Base-by-base conservation (phyloP, 2,797 vertebrate genomes). In the Diplodus sargus region DNA sequence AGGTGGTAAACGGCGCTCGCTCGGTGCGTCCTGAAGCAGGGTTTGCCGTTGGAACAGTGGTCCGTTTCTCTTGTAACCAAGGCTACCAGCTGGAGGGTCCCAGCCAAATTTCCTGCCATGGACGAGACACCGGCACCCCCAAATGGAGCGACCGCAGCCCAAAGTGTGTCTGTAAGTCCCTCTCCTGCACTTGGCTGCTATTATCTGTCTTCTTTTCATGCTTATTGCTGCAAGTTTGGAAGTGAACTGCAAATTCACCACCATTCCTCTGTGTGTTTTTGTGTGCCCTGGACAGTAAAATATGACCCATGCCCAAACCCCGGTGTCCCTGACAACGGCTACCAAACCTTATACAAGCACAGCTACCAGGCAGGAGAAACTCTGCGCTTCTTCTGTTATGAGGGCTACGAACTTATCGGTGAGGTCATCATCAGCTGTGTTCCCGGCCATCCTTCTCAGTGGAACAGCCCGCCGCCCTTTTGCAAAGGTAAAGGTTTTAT, bases 111-210 rank as follows among this genome's bases (percentile, higher is more conserved):
- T 96, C 97, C 45, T 98, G 97, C 91, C 96, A 97, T 7, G 97
- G 95, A 49, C 94, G 97, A 47, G 97, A 98, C 93, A 97, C 96
- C 0, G 96, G 96, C 49, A 97, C 95, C 22, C 97, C 97, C 39
- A 98, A 98, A 76, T 98, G 97, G 97, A 98, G 97, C 2, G 97
- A 97, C 90, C 96, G 96, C 73, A 96, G 96, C 87, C 97, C 97
- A 17, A 98, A 97, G 83, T 98, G 97, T 94, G 96, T 97, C 93
- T 94, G 97, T 98, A 90, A 97, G 97, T 97, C 51, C 16, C n/a
- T 20, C 17, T 30, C 4, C 60, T 68, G 57, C 10, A 7, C n/a
- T 23, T 16, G 13, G 10, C 34, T 48, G 16, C 18, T n/a, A 62
- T 14, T 28, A 1, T n/a, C 8, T 45, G 0, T 10, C 17, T 39